A percentile compares a stretch with the other conserved stretches of the same genome.
Conservation (phyloP, 2,888 invertebrate genomes). For the Tachina fera region DNA sequence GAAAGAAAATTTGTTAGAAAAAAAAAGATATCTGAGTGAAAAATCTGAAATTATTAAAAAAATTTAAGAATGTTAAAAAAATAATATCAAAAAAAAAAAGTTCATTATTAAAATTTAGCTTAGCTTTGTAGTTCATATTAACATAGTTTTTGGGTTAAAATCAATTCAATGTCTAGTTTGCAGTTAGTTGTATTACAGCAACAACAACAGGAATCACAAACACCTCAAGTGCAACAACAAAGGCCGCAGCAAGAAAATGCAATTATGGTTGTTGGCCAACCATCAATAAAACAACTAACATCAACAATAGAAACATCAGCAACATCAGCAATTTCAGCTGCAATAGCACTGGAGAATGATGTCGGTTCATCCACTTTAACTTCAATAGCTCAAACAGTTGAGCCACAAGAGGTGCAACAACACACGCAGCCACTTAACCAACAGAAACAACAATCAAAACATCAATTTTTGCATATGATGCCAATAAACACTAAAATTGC, state of each 20-base stretch:
- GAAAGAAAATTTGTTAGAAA: not conserved
- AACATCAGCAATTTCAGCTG: constrained; percentile 29
- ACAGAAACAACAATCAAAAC: constrained; percentile 67
- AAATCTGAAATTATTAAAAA: not conserved
- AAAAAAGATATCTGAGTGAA: not conserved
- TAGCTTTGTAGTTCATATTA: constrained; percentile 28
- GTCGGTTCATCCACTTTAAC: constrained; percentile 38
- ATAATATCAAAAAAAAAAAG: not conserved
- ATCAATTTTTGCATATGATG: constrained; percentile 71
- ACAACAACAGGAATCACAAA: constrained; percentile 57
- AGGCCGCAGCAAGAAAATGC: constrained; percentile 69
- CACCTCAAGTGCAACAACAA: constrained; percentile 57
- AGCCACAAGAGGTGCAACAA: constrained; percentile 18
- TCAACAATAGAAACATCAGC: constrained; percentile 37
- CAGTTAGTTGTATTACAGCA: constrained; percentile 56
- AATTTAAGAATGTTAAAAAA: constrained; percentile 1
- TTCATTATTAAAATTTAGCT: not conserved
- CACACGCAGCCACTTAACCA: constrained; percentile 53
- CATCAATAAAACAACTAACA: constrained; percentile 55
- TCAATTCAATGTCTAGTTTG: constrained; percentile 66
- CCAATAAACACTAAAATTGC: constrained; percentile 70
- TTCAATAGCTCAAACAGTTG: constrained; percentile 29
- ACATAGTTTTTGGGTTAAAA: constrained; percentile 46
- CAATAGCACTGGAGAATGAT: constrained; percentile 36
- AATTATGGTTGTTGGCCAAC: constrained; percentile 71